Base-by-base conservation (phyloP, 1,140 invertebrate species). In the Drosophila willistoni region DNA sequence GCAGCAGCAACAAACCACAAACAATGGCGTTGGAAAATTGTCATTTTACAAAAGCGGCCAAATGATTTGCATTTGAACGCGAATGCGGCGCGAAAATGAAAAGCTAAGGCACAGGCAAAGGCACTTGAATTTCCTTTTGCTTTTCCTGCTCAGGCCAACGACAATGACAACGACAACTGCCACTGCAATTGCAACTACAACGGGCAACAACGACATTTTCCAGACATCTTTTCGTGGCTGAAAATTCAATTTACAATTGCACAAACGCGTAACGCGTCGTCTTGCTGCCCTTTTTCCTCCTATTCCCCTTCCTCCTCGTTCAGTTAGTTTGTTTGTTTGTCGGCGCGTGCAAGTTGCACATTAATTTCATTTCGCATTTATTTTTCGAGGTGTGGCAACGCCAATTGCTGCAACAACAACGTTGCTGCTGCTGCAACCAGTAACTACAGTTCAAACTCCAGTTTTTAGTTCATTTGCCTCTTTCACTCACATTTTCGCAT, bases 181-280 rank as follows among this genome's bases (percentile, higher is more conserved):
- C 86, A 47, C 44, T 9, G 19, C 14, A 47, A 17, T 10, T 9
- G 22, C 44, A 51, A 22, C 44, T 3, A 7, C 44, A 44, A 56
- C 47, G 34, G 10, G 34, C 34, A 36, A 63, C 56, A 78, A 54
- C 75, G 82, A 87, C 82, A 86, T 86, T 86, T 86, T 86, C 82
- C 82, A 86, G 82, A 87, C 82, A 74, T 56, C 68, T 68, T 51
- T 51, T 66, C 67, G 65, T 79, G 77, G 70, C 44, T 83, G 77
- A 74, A 89, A 89, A 89, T 89, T 89, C 85, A 89, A 89, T 89
- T 89, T 89, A 78, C 80, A 90, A 81, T 89, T 79, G 86, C 84
- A 89, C 81, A 89, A 89, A 67, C 80, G 84, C 85, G 84, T 89
- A 87, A 87, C 83, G 80, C 70, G 54, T 47, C 22, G 67, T 42